Conservation (phyloP, 2,888 invertebrate genomes). For the Scaptomyza caliginosa region DNA sequence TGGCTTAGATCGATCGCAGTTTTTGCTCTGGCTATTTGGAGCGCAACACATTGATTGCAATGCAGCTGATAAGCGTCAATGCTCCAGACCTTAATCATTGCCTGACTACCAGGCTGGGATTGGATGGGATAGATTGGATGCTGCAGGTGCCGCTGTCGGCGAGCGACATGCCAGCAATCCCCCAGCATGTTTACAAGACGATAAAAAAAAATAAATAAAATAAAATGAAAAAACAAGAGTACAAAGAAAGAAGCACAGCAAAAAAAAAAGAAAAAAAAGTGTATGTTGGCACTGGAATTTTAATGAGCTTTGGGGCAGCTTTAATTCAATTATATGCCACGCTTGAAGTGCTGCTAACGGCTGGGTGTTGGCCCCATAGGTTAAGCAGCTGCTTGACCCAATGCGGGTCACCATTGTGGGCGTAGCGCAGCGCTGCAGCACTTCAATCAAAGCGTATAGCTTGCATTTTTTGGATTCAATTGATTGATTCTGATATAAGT, state of each 20-base stretch:
- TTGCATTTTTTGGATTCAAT: conserved; percentile 40
- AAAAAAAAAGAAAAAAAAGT: background rate
- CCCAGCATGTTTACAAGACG: conserved; percentile 49
- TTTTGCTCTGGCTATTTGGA: conserved; percentile 54
- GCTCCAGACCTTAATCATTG: conserved; percentile 41
- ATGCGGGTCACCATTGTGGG: conserved; percentile 46
- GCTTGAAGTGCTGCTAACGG: conserved; percentile 53
- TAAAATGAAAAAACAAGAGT: too few relatives aligned
- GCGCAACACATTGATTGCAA: conserved; percentile 65
- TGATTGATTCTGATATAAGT: conserved; percentile 74
- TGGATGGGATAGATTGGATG: conserved; percentile 10
- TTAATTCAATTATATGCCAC: conserved; percentile 78
- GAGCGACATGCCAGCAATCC: conserved; percentile 58
- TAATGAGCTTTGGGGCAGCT: conserved; percentile 68
- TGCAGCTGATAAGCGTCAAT: conserved; percentile 67
- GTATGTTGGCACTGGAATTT: conserved; percentile 62
- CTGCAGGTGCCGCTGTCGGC: conserved; percentile 62
- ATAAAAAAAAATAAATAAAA: conserved; percentile 3
- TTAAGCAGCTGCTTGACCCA: conserved; percentile 52
- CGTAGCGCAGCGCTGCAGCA: conserved; percentile 2
- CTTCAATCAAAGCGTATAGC: conserved; percentile 73
- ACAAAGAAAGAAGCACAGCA: background rate
- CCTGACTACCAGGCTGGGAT: background rate
- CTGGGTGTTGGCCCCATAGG: conserved; percentile 41
- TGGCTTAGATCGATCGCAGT: conserved; percentile 49